Evolutionary conservation across 2,797 vertebrate species (phyloP), one percentile per base, ranked within the genome.

Genomic region (Channallabes apus): DNA sequence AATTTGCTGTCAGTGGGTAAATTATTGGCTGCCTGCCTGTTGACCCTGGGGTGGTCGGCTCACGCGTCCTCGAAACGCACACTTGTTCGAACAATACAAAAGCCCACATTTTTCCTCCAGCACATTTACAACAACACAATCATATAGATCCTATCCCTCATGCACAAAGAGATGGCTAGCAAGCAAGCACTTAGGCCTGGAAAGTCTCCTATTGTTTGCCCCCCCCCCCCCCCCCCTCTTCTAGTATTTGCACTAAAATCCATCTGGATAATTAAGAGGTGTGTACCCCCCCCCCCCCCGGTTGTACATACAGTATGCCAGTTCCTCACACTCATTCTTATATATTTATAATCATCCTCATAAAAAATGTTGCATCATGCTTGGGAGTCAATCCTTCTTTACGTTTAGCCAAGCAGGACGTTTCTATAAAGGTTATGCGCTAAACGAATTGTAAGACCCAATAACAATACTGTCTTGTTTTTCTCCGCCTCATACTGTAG

Each of bases 1-100:
- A 98, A 98, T 98, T 96, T 97, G 96, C 95, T 97, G 96, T 96
- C 96, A 96, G 96, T 95, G 96, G 97, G 95, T 96, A 97, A 97
- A 98, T 98, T 97, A 98, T 98, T 96, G 96, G 96, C 96, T 97
- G 95, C 94, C 96, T 96, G 95, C 95, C 96, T 97, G 97, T 97
- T 97, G 97, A 98, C 97, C 97, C 86, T 94, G 94, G 94, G 94
- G 89, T 86, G 91, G 90, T 89, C 87, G 87, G 89, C 94, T 95
- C 94, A 91, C 94, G 96, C 94, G 94, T 96, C 92, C 93, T 88
- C 93, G 92, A 87, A 79, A 80, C 78, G 71, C 85, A 79, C 84
- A 86, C 71, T 27, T 56, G 69, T 78, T 75, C 29, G 56, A 24
- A 76, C 77, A 83, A 84, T 69, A 87, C 85, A 87, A 90, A 82